These are phyloP conservation scores for Homarus americanus DNA, from an alignment of 1,140 invertebrate genomes.

Conservation along the genomic window DNA sequence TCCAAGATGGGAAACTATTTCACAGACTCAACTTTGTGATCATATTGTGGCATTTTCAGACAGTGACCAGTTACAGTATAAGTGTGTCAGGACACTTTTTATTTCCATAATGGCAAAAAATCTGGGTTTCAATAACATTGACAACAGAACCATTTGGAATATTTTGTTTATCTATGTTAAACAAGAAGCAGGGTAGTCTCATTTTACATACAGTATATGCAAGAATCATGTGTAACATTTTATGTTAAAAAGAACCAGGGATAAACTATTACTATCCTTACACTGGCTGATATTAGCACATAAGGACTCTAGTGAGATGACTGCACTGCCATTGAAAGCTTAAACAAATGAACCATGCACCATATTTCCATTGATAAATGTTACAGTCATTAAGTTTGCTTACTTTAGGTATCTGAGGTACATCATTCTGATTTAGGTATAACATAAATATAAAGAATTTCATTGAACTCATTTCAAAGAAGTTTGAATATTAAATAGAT, in stretches of 20 bases:
- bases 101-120: background rate
- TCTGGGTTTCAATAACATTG: background rate
- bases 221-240: background rate
- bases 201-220: background rate
- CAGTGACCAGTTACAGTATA: background rate
- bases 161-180: too few species aligned
- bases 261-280: background rate
- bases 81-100: background rate
- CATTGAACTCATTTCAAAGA: background rate
- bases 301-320: constrained; percentile 18
- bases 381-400: background rate
- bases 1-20: constrained; percentile 1
- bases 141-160: background rate
- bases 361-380: background rate
- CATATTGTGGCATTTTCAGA: background rate
- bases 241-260: background rate
- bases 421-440: constrained; percentile 11
- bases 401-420: background rate
- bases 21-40: background rate
- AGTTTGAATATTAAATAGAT: background rate
- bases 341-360: constrained; percentile 27
- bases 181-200: too few species aligned
- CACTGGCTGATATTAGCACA: constrained; percentile 3
- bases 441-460: background rate
- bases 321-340: constrained; percentile 27